Evolutionary conservation across 2,888 invertebrate species (phyloP), one percentile per base, ranked within the genome.

Genomic region (Prosapia bicincta): DNA sequence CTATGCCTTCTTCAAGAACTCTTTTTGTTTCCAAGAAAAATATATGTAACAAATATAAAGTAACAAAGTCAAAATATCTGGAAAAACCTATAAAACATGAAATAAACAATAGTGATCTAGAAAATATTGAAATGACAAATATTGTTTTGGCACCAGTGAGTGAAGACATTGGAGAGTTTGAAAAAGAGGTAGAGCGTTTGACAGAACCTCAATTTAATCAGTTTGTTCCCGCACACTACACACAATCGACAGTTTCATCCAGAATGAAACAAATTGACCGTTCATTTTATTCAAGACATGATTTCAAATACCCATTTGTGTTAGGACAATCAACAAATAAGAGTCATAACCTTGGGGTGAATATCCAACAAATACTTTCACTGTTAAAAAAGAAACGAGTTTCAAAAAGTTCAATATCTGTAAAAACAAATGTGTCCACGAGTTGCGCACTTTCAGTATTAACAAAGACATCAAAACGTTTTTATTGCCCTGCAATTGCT

Each of bases 321-420:
- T 38, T 74, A 15, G 74, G 74, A 7, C 74, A 74, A 25, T 74
- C 74, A n/a, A 69, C 30, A 32, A 74, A 69, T n/a, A 74, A 69
- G 20, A 74, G 74, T 26, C 74, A 74, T 65, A 74, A 74, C 43
- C 65, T 74, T n/a, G 54, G 74, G 26, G 69, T 74, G 3, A 74
- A 74, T 32, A 74, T 74, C 1, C 74, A 74, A 30, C 69, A 74
- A 30, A 65, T 69, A 2, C 30, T 69, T 25, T 74, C 74, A 24
- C 26, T 74, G 20, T 65, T 69, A 10, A 74, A 74, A 65, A 54
- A 5, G 3, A 54, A 54, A 54, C 54, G 20, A 20, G 13, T 54
- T 54, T 20, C 54, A 20, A 54, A 20, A 54, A 2, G 7, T 54
- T 54, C 20, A 54, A 3, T 9, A 2, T 6, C 3, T 1, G 20